Conservation (phyloP, 2,888 invertebrate species). For the Alviniconcha strummeri region DNA sequence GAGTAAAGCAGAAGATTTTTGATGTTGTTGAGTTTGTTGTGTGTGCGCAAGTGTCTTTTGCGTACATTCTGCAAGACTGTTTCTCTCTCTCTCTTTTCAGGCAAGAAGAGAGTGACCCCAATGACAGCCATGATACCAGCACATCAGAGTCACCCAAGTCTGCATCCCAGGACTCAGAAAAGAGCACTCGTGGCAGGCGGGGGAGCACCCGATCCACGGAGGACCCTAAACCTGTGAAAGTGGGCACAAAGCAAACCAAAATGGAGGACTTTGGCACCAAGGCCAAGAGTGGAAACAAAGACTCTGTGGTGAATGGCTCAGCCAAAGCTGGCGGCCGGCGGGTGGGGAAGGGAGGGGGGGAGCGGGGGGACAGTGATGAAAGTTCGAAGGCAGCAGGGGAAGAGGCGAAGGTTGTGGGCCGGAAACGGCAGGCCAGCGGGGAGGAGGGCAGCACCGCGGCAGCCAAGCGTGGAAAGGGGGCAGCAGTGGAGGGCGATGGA, state of each 20-base stretch:
- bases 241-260: conserved; percentile 52
- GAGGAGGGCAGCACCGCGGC: conserved; percentile 29
- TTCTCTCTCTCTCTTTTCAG: background rate
- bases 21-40: no score
- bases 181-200: conserved; percentile 35
- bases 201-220: conserved; percentile 24
- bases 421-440: conserved; percentile 35
- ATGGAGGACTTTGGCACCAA: conserved; percentile 50
- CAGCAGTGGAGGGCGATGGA: background rate
- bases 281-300: conserved; percentile 33
- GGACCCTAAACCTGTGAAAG: conserved; percentile 40
- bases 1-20: no score
- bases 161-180: conserved; percentile 32
- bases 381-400: conserved; percentile 27
- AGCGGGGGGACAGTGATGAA: conserved; percentile 28
- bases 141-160: conserved; percentile 37
- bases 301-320: conserved; percentile 41
- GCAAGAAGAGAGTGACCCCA: conserved; percentile 25
- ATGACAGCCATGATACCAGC: conserved; percentile 36
- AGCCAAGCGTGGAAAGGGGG: conserved; percentile 21
- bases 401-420: conserved; percentile 22
- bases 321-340: conserved; percentile 35
- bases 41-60: no score
- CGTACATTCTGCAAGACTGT: no score
- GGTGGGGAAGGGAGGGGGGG: conserved; percentile 29